Base-by-base conservation (phyloP, 2,113 vertebrate species). In the Apeltes quadracus region DNA sequence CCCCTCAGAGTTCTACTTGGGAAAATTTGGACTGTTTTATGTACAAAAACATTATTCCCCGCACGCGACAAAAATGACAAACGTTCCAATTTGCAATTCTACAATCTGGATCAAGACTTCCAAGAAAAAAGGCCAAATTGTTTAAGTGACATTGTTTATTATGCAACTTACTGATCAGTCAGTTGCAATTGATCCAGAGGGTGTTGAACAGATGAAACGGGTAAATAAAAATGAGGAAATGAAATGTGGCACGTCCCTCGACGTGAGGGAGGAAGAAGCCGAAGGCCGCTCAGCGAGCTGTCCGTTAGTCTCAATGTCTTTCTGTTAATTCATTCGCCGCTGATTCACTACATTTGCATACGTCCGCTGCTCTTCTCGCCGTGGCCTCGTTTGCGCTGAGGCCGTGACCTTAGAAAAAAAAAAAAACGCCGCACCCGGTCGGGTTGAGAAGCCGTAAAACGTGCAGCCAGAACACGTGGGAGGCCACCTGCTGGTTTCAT, bases 281-380 rank as follows among this genome's bases (percentile, higher is more conserved):
- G 1, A 22, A 65, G 67, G 78, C 72, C 67, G 27, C 41, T 43
- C 32, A 66, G 51, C 58, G 34, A 22, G 18, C 77, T 83, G 70
- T 69, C 70, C 77, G 81, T 68, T 79, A 63, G 76, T 50, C 69
- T 83, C 36, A 83, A 67, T 39, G 56, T 71, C 75, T 79, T 84
- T 59, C 54, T 27, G 53, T 75, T 75, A 76, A 88, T 81, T 86
- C 54, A 82, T 84, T 82, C 69, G 68, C n/a, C 65, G 43, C 66
- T 7, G 67, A 90, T 78, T 89, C 75, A 83, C 74, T 51, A 48
- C 69, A 80, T 85, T 86, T 77, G 83, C 81, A 84, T 79, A 67
- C 16, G 27, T 83, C 79, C 75, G 68, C 56, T 53, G 59, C 53
- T 5, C 51, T 61, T 80, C 78, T 84, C 58, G 65, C 70, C 78